phyloP scores from a whole-genome alignment of 2,888 invertebrate genomes.

The Epistrophella euchroma region DNA sequence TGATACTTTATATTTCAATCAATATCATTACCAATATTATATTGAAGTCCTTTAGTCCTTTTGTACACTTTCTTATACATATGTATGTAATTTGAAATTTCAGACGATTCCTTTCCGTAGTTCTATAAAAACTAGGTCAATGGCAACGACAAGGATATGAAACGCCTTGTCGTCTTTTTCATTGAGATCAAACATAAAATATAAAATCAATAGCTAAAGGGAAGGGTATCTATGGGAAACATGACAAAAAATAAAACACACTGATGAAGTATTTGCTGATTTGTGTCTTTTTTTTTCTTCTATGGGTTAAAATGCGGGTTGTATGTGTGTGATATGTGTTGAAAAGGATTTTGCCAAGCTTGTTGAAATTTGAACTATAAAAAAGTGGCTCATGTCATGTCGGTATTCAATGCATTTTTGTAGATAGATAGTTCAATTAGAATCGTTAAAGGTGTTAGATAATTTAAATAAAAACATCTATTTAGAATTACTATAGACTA shows the following conservation, averaged over 20 bases:
- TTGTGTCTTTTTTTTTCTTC: constrained; percentile 4
- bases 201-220: constrained; percentile 12
- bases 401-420: not conserved
- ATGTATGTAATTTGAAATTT: not conserved
- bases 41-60: constrained; percentile 5
- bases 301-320: not conserved
- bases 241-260: not conserved
- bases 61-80: too few species aligned
- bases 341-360: not conserved
- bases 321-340: not conserved
- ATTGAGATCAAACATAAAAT: constrained; percentile 17
- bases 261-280: constrained; percentile 8
- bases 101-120: not conserved
- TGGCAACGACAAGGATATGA: constrained; percentile 5
- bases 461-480: too few species aligned
- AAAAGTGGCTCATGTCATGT: constrained; percentile 10
- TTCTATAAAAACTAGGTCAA: constrained; percentile 3
- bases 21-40: constrained; percentile 15
- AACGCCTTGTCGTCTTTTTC: constrained; percentile 11
- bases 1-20: constrained; percentile 14
- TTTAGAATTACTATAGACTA: too few species aligned
- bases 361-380: constrained; percentile 1
- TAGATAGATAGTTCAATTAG: too few species aligned
- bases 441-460: too few species aligned
- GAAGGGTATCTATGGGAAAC: not conserved